Percentiles rank a stretch among this genome's conserved stretches.
Evolutionary conservation across 2,888 invertebrate species (phyloP).

Genomic region (Cheilosia variabilis): DNA sequence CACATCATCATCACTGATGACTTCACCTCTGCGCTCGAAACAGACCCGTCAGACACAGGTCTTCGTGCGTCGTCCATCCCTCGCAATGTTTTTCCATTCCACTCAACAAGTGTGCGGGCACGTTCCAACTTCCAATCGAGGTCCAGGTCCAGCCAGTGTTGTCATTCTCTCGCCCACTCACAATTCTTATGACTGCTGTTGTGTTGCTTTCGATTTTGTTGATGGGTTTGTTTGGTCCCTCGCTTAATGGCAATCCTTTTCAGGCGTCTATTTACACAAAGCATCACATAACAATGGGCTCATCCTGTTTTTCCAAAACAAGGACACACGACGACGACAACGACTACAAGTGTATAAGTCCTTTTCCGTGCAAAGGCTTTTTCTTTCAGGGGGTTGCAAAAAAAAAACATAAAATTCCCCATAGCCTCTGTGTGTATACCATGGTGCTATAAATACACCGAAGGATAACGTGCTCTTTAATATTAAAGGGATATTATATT

Average conservation of each 20-base stretch:
- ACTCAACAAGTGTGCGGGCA: conserved; percentile 68
- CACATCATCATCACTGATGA: conserved; percentile 73
- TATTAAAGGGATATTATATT: conserved; percentile 65
- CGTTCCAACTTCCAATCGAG: conserved; percentile 54
- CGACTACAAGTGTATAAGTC: conserved; percentile 23
- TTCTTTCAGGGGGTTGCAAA: conserved; percentile 10
- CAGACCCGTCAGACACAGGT: conserved; percentile 24
- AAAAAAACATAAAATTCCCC: conserved; percentile 5
- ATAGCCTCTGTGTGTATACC: background rate
- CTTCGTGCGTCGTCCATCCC: conserved; percentile 32
- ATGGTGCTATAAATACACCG: conserved; percentile 36
- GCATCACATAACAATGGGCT: conserved; percentile 71
- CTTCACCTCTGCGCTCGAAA: conserved; percentile 68
- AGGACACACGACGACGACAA: conserved; percentile 40
- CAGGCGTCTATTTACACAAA: conserved; percentile 61
- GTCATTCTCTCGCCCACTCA: conserved; percentile 64
- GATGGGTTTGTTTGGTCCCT: conserved; percentile 40
- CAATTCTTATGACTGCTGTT: conserved; percentile 63
- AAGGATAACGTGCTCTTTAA: conserved; percentile 72
- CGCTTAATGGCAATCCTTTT: conserved; percentile 65
- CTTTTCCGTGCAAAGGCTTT: conserved; percentile 35
- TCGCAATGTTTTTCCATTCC: background rate
- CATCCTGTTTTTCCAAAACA: conserved; percentile 66
- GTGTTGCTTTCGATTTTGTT: conserved; percentile 59
- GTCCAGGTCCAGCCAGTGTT: conserved; percentile 36